phyloP scores from a whole-genome alignment of 2,888 invertebrate genomes.

The Alsophila aescularia region DNA sequence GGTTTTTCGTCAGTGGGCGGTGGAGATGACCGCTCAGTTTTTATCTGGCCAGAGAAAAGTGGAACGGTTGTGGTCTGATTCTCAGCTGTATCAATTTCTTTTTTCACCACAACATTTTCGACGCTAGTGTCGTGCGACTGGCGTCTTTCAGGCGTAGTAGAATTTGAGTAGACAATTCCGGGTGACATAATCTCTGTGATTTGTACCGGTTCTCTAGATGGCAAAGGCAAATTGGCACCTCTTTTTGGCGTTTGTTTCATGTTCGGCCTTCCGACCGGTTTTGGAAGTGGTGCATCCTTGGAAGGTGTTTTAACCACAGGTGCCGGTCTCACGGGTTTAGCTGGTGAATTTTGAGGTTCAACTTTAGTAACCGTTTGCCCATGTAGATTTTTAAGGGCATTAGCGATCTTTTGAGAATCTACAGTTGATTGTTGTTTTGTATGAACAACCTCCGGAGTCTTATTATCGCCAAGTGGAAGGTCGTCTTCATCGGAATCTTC shows the following conservation, averaged over 20 bases:
- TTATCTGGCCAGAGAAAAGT: constrained; percentile 66
- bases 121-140: constrained; percentile 49
- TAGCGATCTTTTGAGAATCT: constrained; percentile 25
- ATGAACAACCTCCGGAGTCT: constrained; percentile 15
- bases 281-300: constrained; percentile 45
- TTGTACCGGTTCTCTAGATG: constrained; percentile 46
- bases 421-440: constrained; percentile 14
- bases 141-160: constrained; percentile 48
- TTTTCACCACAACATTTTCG: constrained; percentile 69
- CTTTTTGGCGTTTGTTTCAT: constrained; percentile 77
- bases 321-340: constrained; percentile 45
- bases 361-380: constrained; percentile 50
- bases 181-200: constrained; percentile 39
- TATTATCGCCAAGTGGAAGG: constrained; percentile 25
- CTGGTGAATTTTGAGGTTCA: constrained; percentile 44
- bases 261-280: constrained; percentile 59
- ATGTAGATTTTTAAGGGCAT: constrained; percentile 52
- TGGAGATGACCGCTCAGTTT: constrained; percentile 71
- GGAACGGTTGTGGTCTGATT: constrained; percentile 45
- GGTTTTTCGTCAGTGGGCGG: constrained; percentile 45
- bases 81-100: constrained; percentile 60
- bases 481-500: constrained; percentile 57
- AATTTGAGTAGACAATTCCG: constrained; percentile 27
- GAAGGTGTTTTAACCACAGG: constrained; percentile 40
- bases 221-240: constrained; percentile 54